Evolutionary conservation across 2,113 vertebrate species (phyloP), one percentile per base, ranked within the genome.

Genomic region (Isurus oxyrinchus): DNA sequence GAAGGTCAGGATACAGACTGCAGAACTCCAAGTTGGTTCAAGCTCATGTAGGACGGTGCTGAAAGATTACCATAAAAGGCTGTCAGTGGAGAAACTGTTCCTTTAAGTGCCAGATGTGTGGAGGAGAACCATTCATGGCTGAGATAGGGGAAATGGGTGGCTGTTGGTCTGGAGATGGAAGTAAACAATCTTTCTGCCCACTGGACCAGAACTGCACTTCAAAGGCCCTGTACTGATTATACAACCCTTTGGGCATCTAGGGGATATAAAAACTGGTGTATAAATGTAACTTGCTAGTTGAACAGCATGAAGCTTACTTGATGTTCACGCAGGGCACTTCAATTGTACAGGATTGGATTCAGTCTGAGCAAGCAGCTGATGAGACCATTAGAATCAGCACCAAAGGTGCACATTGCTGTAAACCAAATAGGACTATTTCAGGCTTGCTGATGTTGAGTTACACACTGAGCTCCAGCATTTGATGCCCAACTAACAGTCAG

Each of bases 11-110:
- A 35, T n/a, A 21, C n/a, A 63, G 16, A 66, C 61, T 40, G 57
- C 57, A 63, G 31, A 94, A 63, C 7, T 61, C 55, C 4, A 91
- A 59, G 31, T 91, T 3, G 10, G 0, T 35, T 91, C 55, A 19
- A 84, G 40, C 7, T 94, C 35, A 63, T 23, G 5, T 84, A 84
- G 14, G 81, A 4, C 21, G 40, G 14, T 49, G 16, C 90, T 21
- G 6, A 19, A 40, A 94, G 21, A 16, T 4, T 16, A 23, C 57
- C 19, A 94, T 2, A 2, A 59, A 94, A 40, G 14, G 57, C 35
- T 93, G n/a, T 61, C 57, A 93, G n/a, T 59, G 88, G 57, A 91
- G 88, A 91, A 61, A 61, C 13, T 63, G 35, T 94, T 63, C 90
- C 16, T 94, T 40, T 16, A 40, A 44, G 59, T 63, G 90, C n/a